Evolutionary conservation across 2,797 vertebrate genomes (phyloP).

Genomic region (Rhinoraja longicauda): DNA sequence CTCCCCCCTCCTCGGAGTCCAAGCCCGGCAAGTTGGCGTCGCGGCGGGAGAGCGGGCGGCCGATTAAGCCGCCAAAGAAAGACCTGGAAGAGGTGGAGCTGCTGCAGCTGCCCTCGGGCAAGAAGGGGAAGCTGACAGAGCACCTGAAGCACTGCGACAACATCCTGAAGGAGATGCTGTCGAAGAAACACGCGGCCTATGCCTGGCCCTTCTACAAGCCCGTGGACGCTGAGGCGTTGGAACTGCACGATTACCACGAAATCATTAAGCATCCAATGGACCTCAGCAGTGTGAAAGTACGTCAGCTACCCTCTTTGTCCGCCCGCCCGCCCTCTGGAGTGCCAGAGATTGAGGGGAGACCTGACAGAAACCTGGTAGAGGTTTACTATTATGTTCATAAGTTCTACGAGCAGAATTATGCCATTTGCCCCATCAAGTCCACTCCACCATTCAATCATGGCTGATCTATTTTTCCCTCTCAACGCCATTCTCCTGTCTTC

Average conservation of each 20-base stretch:
- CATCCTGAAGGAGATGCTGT: conserved; percentile 89
- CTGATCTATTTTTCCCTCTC: too few relatives aligned
- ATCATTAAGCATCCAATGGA: conserved; percentile 98
- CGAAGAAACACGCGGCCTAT: conserved; percentile 79
- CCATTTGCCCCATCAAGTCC: too few relatives aligned
- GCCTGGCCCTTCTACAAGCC: conserved; percentile 97
- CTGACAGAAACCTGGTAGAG: too few relatives aligned
- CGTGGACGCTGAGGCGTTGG: conserved; percentile 79
- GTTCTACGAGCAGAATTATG: too few relatives aligned
- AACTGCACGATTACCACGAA: conserved; percentile 88
- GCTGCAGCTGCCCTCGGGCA: conserved; percentile 57
- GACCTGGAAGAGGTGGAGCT: conserved; percentile 65
- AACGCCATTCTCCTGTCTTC: too few relatives aligned
- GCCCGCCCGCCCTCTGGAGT: too few relatives aligned
- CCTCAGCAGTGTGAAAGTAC: conserved; percentile 87
- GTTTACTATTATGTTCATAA: too few relatives aligned
- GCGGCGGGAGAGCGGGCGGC: conserved; percentile 64
- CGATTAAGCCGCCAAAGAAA: conserved; percentile 68
- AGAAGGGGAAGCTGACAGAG: conserved; percentile 63
- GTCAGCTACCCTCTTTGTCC: background rate
- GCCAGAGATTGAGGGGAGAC: too few relatives aligned
- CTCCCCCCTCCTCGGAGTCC: conserved; percentile 61
- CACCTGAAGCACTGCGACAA: conserved; percentile 79
- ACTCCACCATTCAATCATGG: too few relatives aligned
- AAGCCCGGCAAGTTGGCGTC: conserved; percentile 76